Conservation (phyloP, 2,888 invertebrate genomes). For the Oscheius myriophilus region DNA sequence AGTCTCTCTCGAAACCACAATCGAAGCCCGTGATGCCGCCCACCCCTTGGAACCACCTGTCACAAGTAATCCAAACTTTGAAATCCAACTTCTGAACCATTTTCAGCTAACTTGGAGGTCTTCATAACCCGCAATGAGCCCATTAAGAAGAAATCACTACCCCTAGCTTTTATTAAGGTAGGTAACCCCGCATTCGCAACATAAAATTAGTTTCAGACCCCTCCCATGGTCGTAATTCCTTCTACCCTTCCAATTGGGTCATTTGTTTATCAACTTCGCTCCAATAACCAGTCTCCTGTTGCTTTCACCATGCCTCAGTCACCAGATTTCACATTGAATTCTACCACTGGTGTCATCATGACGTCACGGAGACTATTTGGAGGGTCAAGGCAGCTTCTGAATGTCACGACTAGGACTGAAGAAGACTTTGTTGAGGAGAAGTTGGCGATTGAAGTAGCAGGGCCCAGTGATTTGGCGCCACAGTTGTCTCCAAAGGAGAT, state of each 20-base stretch:
- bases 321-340: not conserved
- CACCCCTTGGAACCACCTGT: slow-evolving; percentile 20
- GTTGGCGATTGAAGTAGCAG: not conserved
- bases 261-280: slow-evolving; percentile 24
- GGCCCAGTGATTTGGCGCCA: not conserved
- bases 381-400: not conserved
- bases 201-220: not conserved
- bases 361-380: not conserved
- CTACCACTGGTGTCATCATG: not conserved
- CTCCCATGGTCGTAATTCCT: slow-evolving; percentile 5
- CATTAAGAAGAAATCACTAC: slow-evolving; percentile 1
- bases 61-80: not conserved
- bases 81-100: not conserved
- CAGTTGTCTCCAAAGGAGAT: not conserved
- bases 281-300: not conserved
- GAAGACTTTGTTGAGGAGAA: not conserved
- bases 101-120: slow-evolving; percentile 8
- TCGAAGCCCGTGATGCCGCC: slow-evolving; percentile 18
- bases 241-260: slow-evolving; percentile 26
- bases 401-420: not conserved
- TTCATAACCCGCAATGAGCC: not conserved
- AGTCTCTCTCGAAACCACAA: not conserved
- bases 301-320: not conserved
- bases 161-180: slow-evolving; percentile 13
- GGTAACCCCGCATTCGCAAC: not conserved